These are phyloP conservation scores for Hyperoplus lanceolatus DNA, from an alignment of 2,797 vertebrate species.

Conservation along the genomic window DNA sequence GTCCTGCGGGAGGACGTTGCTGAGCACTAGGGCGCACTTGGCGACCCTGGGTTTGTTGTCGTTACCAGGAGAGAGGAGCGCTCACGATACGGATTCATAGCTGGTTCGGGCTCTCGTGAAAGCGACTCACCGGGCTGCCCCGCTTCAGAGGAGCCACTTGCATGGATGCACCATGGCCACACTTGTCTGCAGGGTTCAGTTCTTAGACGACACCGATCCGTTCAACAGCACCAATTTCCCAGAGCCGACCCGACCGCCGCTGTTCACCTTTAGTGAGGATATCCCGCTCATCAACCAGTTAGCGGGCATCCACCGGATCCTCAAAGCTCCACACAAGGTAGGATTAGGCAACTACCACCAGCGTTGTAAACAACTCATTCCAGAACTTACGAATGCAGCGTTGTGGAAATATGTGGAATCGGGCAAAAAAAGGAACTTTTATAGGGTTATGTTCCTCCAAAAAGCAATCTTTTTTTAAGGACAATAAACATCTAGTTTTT, in stretches of 20 bases:
- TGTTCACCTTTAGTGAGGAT: conserved; percentile 92
- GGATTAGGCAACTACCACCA: not conserved
- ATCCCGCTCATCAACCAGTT: conserved; percentile 92
- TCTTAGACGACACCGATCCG: conserved; percentile 95
- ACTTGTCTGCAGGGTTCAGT: conserved; percentile 93
- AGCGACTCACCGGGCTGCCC: conserved; percentile 38
- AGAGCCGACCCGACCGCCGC: conserved; percentile 92
- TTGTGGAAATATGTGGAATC: not conserved
- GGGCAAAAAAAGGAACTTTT: not conserved
- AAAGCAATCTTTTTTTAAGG: not conserved
- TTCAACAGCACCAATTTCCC: conserved; percentile 96
- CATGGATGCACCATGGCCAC: conserved; percentile 92
- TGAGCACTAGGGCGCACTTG: conserved; percentile 54
- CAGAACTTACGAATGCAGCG: too few species aligned
- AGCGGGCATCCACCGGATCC: conserved; percentile 91
- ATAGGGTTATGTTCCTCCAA: not conserved
- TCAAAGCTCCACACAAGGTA: conserved; percentile 94
- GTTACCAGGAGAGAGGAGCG: conserved; percentile 68
- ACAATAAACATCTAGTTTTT: not conserved
- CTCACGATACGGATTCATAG: conserved; percentile 15
- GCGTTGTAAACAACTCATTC: conserved; percentile 1
- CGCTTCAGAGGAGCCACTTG: conserved; percentile 70
- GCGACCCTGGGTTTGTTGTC: conserved; percentile 79
- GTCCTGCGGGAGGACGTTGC: conserved; percentile 44
- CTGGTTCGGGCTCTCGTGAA: conserved; percentile 27